phyloP scores from a whole-genome alignment of 2,113 vertebrate species.

The Regulus satrapa region DNA sequence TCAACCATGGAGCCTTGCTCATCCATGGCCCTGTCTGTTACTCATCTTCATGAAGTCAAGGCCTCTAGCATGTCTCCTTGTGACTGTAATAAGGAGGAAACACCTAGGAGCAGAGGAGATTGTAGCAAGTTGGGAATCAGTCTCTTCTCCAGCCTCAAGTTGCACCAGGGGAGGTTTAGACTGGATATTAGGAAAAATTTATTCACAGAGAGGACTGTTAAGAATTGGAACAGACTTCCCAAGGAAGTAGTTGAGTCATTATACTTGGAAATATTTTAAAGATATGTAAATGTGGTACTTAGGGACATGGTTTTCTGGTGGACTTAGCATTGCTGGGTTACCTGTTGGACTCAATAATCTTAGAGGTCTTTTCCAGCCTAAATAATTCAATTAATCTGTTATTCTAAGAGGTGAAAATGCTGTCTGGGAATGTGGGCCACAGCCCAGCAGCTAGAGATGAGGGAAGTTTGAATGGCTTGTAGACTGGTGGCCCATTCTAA shows the following conservation, averaged over 20 bases:
- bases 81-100: background rate
- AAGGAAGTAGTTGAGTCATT: background rate
- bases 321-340: background rate
- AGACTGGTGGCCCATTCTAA: background rate
- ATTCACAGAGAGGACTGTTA: background rate
- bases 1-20: background rate
- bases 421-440: background rate
- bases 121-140: rapidly evolving
- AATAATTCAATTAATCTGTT: background rate
- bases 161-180: background rate
- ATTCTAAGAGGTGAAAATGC: background rate
- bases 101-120: background rate
- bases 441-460: background rate
- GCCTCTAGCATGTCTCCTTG: background rate
- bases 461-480: background rate
- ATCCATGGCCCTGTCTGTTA: background rate
- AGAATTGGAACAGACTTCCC: background rate
- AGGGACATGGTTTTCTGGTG: background rate
- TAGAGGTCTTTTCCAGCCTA: background rate
- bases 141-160: background rate
- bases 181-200: background rate
- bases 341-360: background rate
- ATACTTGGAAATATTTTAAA: background rate
- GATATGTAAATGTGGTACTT: background rate
- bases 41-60: background rate